phyloP scores from a whole-genome alignment of 1,140 invertebrate genomes.

The Procambarus virginalis region DNA sequence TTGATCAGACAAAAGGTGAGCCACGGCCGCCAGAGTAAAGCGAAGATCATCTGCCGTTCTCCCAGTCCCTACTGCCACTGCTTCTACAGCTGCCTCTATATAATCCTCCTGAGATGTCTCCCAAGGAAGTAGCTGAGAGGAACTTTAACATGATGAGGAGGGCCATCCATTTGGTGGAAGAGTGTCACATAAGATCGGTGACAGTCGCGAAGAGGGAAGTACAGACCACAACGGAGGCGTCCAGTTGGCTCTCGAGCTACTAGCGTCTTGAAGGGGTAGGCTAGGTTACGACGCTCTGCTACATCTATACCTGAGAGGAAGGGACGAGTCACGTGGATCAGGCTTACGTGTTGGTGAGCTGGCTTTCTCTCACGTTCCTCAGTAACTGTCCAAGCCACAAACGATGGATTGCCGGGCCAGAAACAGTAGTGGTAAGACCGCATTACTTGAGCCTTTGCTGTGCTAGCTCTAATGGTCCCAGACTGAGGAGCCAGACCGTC shows the following conservation, averaged over 20 bases:
- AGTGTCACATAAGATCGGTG: slow-evolving; percentile 78
- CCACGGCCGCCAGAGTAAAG: neutral
- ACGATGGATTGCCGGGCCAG: slow-evolving; percentile 81
- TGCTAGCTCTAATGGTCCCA: slow-evolving; percentile 74
- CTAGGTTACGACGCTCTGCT: slow-evolving; percentile 90
- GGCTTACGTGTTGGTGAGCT: slow-evolving; percentile 73
- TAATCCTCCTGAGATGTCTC: neutral
- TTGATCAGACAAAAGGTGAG: neutral
- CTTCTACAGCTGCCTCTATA: neutral
- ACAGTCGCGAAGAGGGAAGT: slow-evolving; percentile 81
- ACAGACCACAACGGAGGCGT: slow-evolving; percentile 86
- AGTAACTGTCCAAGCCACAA: slow-evolving; percentile 88
- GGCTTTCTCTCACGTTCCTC: slow-evolving; percentile 54
- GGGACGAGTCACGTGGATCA: slow-evolving; percentile 85
- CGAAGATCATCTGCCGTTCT: neutral
- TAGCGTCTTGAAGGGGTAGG: slow-evolving; percentile 90
- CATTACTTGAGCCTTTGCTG: slow-evolving; percentile 8
- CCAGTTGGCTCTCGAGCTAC: slow-evolving; percentile 86
- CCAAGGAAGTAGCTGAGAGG: slow-evolving; percentile 68
- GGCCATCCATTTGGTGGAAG: slow-evolving; percentile 80
- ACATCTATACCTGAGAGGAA: slow-evolving; percentile 88
- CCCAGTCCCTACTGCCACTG: slow-evolving; percentile 1
- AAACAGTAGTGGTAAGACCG: slow-evolving; percentile 78
- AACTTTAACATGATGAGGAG: slow-evolving; percentile 82
- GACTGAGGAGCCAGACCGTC: slow-evolving; percentile 90